phyloP scores from a whole-genome alignment of 92 coral and sea anemone species.

The Porites evermanni region DNA sequence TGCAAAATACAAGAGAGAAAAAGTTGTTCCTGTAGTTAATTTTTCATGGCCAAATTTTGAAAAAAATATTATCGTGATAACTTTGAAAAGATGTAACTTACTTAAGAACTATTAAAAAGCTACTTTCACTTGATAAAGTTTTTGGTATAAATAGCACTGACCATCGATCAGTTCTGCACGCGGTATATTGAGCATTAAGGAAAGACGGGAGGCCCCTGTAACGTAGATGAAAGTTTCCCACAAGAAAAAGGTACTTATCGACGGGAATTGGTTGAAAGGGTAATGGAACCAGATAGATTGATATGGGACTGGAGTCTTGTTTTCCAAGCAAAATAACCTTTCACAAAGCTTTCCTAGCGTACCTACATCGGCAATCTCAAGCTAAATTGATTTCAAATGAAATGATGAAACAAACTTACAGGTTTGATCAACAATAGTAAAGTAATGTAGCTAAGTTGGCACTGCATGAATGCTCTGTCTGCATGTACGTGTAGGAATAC shows the following conservation, averaged over 20 bases:
- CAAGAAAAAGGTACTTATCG: background rate
- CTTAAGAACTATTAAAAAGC: background rate
- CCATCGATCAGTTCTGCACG: background rate
- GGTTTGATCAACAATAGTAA: background rate
- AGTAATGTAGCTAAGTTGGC: background rate
- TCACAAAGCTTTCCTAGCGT: background rate
- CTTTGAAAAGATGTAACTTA: background rate
- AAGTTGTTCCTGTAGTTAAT: too few species aligned
- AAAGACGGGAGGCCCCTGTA: background rate
- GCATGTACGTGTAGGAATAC: slow-evolving; percentile 11
- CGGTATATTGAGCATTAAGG: background rate
- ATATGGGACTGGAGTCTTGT: background rate
- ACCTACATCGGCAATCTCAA: background rate
- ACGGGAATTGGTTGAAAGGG: background rate
- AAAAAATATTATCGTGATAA: background rate
- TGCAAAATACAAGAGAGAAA: too few species aligned
- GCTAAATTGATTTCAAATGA: background rate
- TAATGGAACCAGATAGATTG: background rate
- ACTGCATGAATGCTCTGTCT: background rate
- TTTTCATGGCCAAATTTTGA: too few species aligned
- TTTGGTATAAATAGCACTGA: background rate
- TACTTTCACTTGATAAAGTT: background rate
- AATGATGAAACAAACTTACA: background rate
- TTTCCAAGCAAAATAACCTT: background rate
- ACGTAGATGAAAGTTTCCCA: background rate